Base-by-base conservation (phyloP, 2,888 invertebrate genomes). In the Lissonota sp. region DNA sequence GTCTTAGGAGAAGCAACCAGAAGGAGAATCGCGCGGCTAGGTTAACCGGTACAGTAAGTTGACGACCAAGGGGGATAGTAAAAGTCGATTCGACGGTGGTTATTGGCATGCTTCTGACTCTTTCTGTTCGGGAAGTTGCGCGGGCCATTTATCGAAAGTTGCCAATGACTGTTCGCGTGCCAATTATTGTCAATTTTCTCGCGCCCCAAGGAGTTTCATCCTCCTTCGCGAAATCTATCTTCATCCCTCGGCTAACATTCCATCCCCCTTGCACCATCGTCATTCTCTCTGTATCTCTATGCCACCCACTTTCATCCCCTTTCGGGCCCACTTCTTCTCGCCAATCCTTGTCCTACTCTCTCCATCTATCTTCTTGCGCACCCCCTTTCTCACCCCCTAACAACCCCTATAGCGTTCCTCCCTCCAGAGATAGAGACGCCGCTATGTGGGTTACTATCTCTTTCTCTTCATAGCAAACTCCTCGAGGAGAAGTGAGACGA, bases 331-430 rank as follows among this genome's bases (percentile, higher is more conserved):
- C 26, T 26, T 26, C 26, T 26, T 26, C 26, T 3, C 26, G 26
- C 26, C 26, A 26, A 26, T 26, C 26, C 26, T 26, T 26, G 26
- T 26, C 26, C 26, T n/a, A n/a, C n/a, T 26, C 26, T 26, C 26
- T 26, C 26, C 26, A 26, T 26, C 26, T 26, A 26, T 26, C 26
- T 26, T 26, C 26, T 26, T 3, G 26, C 26, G 26, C 26, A 26
- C 3, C 26, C 26, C 26, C 26, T 26, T 26, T 66, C 70, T 44
- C 16, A 58, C 37, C 37, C 72, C 55, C 78, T 60, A 49, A 12
- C 6, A 51, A 26, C 3, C 26, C 26, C 26, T 26, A 26, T 86
- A 87, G n/a, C n/a, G n/a, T 87, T 85, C 85, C 86, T 87, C 87
- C 80, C 83, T 79, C 84, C 85, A 84, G 16, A 64, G 81, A 80